phyloP scores from a whole-genome alignment of 2,797 vertebrate species.

The Gallirallus australis region DNA sequence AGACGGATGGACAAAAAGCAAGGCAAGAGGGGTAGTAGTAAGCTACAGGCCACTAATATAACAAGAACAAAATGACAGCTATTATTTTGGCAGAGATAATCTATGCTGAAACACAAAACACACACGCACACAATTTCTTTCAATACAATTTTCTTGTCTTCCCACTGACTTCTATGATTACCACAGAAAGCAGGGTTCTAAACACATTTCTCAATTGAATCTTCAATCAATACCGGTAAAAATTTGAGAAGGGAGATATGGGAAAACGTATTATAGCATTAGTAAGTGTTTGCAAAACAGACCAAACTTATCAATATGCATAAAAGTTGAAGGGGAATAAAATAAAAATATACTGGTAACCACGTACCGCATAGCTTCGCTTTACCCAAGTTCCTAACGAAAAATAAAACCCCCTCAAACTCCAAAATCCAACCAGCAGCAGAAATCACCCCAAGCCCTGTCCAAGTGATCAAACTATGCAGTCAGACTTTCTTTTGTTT shows the following conservation, averaged over 20 bases:
- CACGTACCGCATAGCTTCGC: neutral
- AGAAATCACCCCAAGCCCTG: neutral
- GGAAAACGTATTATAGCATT: slow-evolving; percentile 79
- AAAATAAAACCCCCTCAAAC: neutral
- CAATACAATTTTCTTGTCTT: slow-evolving; percentile 88
- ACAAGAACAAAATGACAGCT: slow-evolving; percentile 82
- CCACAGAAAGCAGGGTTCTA: slow-evolving; percentile 83
- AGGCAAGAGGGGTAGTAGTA: slow-evolving; percentile 68
- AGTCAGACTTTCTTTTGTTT: neutral
- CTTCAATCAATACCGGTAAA: slow-evolving; percentile 83
- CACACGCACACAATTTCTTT: slow-evolving; percentile 81
- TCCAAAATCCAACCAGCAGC: neutral
- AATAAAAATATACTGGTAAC: neutral
- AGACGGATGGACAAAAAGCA: slow-evolving; percentile 71
- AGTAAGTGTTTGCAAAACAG: slow-evolving; percentile 77
- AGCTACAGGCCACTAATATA: slow-evolving; percentile 82
- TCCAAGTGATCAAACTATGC: neutral
- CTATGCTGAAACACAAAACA: slow-evolving; percentile 86
- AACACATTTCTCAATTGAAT: slow-evolving; percentile 85
- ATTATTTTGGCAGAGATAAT: slow-evolving; percentile 87
- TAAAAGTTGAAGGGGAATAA: slow-evolving; percentile 48
- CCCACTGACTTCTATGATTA: slow-evolving; percentile 87
- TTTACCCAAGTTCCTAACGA: neutral
- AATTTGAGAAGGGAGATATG: slow-evolving; percentile 75
- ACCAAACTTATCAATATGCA: slow-evolving; percentile 72